phyloP scores from a whole-genome alignment of 2,113 vertebrate species.

The Daubentonia madagascariensis region DNA sequence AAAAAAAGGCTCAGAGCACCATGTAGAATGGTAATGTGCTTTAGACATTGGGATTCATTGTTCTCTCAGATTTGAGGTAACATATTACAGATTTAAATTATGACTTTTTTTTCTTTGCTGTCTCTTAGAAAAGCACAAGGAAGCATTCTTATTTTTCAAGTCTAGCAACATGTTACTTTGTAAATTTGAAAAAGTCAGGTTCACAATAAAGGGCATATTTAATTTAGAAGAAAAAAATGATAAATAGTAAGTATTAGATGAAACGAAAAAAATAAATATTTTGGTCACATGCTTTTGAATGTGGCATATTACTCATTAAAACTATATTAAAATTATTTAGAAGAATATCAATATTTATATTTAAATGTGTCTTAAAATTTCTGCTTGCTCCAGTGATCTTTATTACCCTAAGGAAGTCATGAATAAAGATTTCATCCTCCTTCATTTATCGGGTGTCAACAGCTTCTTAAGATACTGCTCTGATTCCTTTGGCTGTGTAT shows the following conservation, averaged over 20 bases:
- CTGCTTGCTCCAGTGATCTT: neutral
- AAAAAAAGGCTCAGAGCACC: slow-evolving; percentile 45
- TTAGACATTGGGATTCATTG: slow-evolving; percentile 67
- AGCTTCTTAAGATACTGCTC: neutral
- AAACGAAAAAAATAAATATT: neutral
- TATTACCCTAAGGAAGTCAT: neutral
- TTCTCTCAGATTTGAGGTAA: slow-evolving; percentile 64
- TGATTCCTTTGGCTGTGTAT: neutral
- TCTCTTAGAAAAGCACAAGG: slow-evolving; percentile 20
- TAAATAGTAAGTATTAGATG: neutral
- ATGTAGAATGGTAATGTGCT: slow-evolving; percentile 47
- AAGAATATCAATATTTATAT: neutral
- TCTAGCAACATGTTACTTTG: neutral
- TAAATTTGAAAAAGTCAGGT: slow-evolving; percentile 22
- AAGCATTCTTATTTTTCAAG: slow-evolving; percentile 25
- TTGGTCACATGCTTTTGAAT: neutral
- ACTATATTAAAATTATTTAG: neutral
- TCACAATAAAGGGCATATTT: slow-evolving; percentile 26
- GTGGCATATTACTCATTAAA: neutral
- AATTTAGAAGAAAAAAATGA: neutral
- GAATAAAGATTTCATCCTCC: neutral
- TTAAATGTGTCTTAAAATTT: neutral
- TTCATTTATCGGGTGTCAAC: neutral
- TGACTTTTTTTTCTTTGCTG: slow-evolving; percentile 40
- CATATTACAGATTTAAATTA: slow-evolving; percentile 67